These are phyloP conservation scores for Tragulus kanchil DNA, from an alignment of 2,113 vertebrate species.

Conservation along the genomic window DNA sequence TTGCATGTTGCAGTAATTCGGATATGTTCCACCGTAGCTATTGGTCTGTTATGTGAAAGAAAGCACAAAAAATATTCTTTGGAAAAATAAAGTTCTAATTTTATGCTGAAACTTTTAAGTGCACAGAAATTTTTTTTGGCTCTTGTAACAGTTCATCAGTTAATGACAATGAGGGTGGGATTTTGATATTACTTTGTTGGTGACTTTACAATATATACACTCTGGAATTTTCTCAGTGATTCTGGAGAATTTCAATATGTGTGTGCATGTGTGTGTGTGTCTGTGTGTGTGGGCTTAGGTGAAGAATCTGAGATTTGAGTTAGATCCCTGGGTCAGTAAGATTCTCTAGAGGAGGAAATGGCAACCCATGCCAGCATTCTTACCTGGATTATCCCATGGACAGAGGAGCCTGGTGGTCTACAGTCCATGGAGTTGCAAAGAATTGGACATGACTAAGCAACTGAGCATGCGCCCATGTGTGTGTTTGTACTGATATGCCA, in stretches of 20 bases:
- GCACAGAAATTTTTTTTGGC: neutral
- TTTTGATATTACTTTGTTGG: neutral
- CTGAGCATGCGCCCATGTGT: neutral
- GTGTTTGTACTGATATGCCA: neutral
- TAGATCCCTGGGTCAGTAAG: neutral
- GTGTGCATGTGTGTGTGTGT: neutral
- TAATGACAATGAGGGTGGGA: neutral
- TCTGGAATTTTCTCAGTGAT: neutral
- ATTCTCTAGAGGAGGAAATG: neutral
- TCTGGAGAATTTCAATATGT: slow-evolving; percentile 24
- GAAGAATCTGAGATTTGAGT: neutral
- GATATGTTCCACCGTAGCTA: neutral
- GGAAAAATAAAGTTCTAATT: slow-evolving; percentile 44
- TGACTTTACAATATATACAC: neutral
- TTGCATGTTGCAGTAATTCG: neutral
- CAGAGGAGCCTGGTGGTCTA: neutral
- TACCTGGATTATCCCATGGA: neutral
- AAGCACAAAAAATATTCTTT: neutral
- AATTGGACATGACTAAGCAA: neutral
- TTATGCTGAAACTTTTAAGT: slow-evolving; percentile 1
- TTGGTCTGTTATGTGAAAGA: neutral
- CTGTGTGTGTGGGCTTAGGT: no score
- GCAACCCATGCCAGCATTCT: neutral
- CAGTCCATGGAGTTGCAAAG: neutral
- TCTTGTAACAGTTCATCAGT: neutral